These are phyloP conservation scores for Myocastor coypus DNA, from an alignment of 2,113 vertebrate species.

Conservation along the genomic window DNA sequence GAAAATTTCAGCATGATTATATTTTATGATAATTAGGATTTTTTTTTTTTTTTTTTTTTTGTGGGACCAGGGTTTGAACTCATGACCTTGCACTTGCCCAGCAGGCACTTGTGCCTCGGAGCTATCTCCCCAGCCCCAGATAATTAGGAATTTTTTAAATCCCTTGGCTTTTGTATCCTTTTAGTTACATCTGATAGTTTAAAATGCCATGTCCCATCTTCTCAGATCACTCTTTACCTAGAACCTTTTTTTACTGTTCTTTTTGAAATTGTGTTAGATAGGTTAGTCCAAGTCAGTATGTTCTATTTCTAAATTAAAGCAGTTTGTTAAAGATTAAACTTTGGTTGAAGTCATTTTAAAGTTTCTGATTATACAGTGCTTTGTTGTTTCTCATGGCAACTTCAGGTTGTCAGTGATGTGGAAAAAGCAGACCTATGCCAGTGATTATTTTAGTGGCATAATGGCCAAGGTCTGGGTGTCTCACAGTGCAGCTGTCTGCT, in stretches of 20 bases:
- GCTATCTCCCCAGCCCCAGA: no score
- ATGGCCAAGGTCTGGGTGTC: neutral
- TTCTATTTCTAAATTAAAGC: slow-evolving; percentile 6
- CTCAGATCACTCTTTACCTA: neutral
- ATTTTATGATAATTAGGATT: slow-evolving; percentile 27
- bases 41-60: no score
- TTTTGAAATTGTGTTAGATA: neutral
- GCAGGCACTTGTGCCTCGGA: no score
- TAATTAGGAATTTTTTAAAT: slow-evolving; percentile 5
- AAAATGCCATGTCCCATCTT: neutral
- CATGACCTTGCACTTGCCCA: no score
- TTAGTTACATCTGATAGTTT: neutral
- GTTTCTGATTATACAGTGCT: neutral
- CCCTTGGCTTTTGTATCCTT: neutral
- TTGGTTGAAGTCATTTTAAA: slow-evolving; percentile 18
- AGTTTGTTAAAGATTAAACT: neutral
- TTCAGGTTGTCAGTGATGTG: neutral
- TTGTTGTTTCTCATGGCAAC: neutral
- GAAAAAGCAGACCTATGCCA: neutral
- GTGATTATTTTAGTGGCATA: neutral
- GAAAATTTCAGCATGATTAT: neutral
- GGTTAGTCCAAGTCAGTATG: neutral
- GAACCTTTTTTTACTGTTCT: neutral
- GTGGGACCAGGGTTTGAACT: no score
- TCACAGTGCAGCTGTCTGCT: neutral